Base-by-base conservation (phyloP, 2,113 vertebrate species). In the Psittacula cyanocephala region DNA sequence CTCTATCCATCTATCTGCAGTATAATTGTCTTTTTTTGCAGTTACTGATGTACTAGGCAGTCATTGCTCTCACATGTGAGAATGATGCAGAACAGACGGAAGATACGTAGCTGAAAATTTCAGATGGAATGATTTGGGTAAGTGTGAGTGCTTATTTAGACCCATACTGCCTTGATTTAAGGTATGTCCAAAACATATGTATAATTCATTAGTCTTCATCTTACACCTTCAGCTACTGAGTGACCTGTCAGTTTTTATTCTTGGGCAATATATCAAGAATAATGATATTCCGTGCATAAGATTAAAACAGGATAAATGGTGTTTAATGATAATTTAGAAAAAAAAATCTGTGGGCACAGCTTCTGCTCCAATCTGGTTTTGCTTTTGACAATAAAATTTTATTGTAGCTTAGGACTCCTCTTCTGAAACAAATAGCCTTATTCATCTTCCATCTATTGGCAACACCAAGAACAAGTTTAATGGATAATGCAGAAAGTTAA, bases 231-330 rank as follows among this genome's bases (percentile, higher is more conserved):
- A 87, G 25, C 75, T 92, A 60, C 76, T 64, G 65, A 87, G 55
- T 88, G 81, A 83, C 71, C 91, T 96, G 95, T 96, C 68, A 0
- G 25, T 3, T 96, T 97, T 96, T 89, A 93, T 97, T 92, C 75
- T 88, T 71, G 89, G 68, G 82, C 89, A 91, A 63, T 93, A 55
- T 83, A 92, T 97, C 93, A 96, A 47, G 17, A 96, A 37, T 86
- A 92, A 82, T 93, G 89, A 86, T 89, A 69, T 89, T 88, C 52
- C 60, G 15, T 27, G 22, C 67, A 37, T 91, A 89, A 82, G 41
- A 96, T 82, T 88, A 80, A 92, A 96, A 84, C 33, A 52, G 76
- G 49, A 88, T 85, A 78, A 86, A 85, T 93, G 9, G 69, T 79
- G 94, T 87, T 95, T 81, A 91, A 80, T 86, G 72, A 69, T 88